A percentile compares a stretch with the other conserved stretches of the same genome.
These are phyloP conservation scores for Zeugodacus cucurbitae DNA, from an alignment of 1,140 invertebrate species.

Conservation along the genomic window DNA sequence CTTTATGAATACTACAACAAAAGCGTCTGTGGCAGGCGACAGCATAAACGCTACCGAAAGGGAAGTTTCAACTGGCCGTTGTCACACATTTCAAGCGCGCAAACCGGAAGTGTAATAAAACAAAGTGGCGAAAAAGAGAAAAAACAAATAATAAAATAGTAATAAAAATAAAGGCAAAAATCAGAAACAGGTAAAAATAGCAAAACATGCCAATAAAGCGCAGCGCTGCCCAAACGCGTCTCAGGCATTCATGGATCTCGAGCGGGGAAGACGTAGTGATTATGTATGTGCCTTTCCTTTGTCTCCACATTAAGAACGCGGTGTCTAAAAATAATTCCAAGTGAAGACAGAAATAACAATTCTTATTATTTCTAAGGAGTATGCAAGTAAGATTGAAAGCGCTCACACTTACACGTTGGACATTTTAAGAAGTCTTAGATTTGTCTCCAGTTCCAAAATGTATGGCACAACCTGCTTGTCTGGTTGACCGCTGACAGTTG, in stretches of 20 bases:
- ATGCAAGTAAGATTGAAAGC: neutral
- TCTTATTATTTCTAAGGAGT: too few relatives aligned
- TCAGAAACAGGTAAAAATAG: neutral
- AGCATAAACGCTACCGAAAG: neutral
- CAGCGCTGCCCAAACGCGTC: neutral
- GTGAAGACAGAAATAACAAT: neutral
- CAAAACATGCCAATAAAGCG: neutral
- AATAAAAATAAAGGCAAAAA: neutral
- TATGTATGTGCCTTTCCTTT: neutral
- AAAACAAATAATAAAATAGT: neutral
- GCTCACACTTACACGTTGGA: neutral
- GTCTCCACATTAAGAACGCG: neutral
- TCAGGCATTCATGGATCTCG: neutral
- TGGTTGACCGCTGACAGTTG: neutral
- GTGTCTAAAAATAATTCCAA: neutral
- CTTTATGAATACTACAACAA: neutral
- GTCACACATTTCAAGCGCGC: neutral
- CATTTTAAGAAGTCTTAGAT: neutral
- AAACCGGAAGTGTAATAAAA: slow-evolving; percentile 30
- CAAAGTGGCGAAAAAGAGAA: neutral
- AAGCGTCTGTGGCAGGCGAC: neutral
- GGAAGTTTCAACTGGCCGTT: neutral
- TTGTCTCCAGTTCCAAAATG: neutral
- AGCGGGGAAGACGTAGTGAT: neutral
- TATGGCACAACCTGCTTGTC: neutral